Percentiles rank a stretch among this genome's conserved stretches.
Conservation (phyloP, 1,140 invertebrate genomes). For the Cecropterus lyciades region DNA sequence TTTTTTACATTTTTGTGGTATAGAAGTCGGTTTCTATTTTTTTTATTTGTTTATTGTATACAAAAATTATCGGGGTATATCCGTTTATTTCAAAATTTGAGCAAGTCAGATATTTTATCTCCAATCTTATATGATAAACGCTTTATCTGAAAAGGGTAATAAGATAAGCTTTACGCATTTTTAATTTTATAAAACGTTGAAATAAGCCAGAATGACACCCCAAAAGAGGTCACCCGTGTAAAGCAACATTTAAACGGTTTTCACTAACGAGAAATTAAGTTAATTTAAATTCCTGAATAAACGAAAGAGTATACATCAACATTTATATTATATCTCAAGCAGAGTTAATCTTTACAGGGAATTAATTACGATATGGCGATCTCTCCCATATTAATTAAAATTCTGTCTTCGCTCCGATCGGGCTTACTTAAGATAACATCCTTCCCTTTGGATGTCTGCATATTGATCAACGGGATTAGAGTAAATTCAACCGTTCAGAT, state of each 20-base stretch:
- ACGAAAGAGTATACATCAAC: background rate
- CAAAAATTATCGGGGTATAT: background rate
- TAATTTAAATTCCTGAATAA: no score
- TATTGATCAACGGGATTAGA: conserved; percentile 22
- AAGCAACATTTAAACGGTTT: no score
- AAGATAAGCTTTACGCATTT: no score
- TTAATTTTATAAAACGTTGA: no score
- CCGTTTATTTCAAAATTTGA: background rate
- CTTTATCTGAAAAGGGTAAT: no score
- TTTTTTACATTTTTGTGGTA: no score
- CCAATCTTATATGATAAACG: no score
- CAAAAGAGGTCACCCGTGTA: no score
- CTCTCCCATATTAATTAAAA: conserved; percentile 50
- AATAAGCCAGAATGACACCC: no score
- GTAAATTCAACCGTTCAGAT: background rate
- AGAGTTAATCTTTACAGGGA: conserved; percentile 8
- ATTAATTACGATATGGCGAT: conserved; percentile 51
- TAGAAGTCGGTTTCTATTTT: no score
- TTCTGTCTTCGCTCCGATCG: conserved; percentile 50
- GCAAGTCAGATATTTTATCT: background rate
- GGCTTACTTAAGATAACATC: conserved; percentile 47
- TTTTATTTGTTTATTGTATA: background rate
- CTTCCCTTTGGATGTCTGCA: conserved; percentile 6
- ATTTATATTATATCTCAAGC: background rate
- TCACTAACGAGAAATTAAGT: no score